Base-by-base conservation (phyloP, 2,888 invertebrate species). In the Drosophila mulleri region DNA sequence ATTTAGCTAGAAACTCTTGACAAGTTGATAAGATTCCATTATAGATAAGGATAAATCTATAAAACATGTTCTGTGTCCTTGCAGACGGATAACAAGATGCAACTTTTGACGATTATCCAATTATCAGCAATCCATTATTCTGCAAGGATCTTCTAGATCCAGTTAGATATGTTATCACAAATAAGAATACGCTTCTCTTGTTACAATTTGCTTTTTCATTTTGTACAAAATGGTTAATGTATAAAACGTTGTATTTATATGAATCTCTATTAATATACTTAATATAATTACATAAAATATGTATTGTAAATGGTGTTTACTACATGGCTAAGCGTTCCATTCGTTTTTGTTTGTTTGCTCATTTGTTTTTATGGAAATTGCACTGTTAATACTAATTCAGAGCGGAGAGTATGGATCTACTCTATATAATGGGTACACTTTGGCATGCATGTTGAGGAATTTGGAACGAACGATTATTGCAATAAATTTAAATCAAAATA, bases 201-300 rank as follows among this genome's bases (percentile, higher is more conserved):
- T 83, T 83, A 69, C 50, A 18, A 14, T 35, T 50, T 35, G 39
- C 68, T 56, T 67, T 67, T 61, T 14, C 18, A 73, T 85, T 80
- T 84, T 84, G 83, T 84, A 84, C 69, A 84, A 86, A 82, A 83
- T 71, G 73, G 66, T 86, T 83, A 35, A 76, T 75, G 67, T 88
- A 88, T 71, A 78, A 88, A 80, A 83, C 53, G 80, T 88, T 78
- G 80, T 83, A 84, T 83, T 88, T 81, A 75, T 78, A 70, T 81
- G 83, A 76, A 82, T 67, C 69, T 84, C 75, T 66, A 76, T 68
- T 54, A 53, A 37, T 66, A 76, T 65, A 74, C 71, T 72, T 77
- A 88, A 77, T 78, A 78, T 80, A 80, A 85, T 72, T 82, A 83
- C 71, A 75, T 72, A 72, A 83, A 69, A 83, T 65, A 65, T 63